These are phyloP conservation scores for Pseudois nayaur DNA, from an alignment of 2,113 vertebrate species.

Conservation along the genomic window DNA sequence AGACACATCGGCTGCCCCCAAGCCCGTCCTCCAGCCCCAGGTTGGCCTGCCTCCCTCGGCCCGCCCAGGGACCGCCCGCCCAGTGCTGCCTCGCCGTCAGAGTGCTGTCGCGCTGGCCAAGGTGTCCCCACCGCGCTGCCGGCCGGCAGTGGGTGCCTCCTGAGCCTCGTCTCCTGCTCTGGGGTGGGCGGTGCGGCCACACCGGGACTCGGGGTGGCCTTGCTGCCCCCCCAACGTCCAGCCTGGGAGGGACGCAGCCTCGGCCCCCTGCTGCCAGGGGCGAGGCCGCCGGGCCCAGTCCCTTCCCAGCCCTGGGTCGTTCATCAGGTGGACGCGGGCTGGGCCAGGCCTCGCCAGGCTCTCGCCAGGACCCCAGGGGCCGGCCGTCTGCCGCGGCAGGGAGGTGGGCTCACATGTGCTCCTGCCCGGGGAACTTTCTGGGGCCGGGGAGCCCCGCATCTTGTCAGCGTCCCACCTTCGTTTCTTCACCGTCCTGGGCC, in stretches of 20 bases:
- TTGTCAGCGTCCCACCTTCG: not conserved
- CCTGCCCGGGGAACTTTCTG: not conserved
- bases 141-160: not conserved
- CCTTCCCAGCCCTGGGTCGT: not conserved
- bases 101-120: fast-evolving
- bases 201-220: not conserved
- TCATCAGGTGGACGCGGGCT: fast-evolving
- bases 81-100: fast-evolving
- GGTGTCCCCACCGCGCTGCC: fast-evolving
- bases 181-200: fast-evolving
- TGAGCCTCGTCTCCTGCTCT: not conserved
- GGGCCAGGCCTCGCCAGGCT: no score
- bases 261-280: not conserved
- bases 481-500: fast-evolving
- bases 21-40: not conserved
- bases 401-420: fast-evolving
- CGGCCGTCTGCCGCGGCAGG: not conserved
- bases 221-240: not conserved
- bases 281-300: not conserved
- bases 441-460: not conserved
- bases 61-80: fast-evolving
- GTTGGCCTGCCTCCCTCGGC: not conserved
- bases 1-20: not conserved
- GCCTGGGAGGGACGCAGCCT: not conserved
- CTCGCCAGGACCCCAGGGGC: not conserved